phyloP scores from a whole-genome alignment of 1,140 invertebrate genomes.

The Drosophila athabasca region DNA sequence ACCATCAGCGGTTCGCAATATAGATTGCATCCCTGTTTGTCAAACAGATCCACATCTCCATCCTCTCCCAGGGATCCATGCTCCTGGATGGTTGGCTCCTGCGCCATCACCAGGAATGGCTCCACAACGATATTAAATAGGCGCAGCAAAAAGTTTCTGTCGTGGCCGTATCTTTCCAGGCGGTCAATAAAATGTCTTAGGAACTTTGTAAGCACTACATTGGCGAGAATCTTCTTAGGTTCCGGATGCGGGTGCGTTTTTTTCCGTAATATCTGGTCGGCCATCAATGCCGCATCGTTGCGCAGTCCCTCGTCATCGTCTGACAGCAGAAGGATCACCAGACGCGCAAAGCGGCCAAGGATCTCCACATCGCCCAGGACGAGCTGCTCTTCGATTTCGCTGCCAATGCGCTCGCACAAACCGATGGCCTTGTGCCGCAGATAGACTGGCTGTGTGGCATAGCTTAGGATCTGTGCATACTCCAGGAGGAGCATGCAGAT shows the following conservation, averaged over 20 bases:
- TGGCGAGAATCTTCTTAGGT: slow-evolving; percentile 40
- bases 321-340: slow-evolving; percentile 65
- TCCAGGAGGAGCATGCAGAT: slow-evolving; percentile 23
- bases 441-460: slow-evolving; percentile 35
- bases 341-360: slow-evolving; percentile 38
- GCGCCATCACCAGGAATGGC: slow-evolving; percentile 21
- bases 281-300: slow-evolving; percentile 50
- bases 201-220: slow-evolving; percentile 39
- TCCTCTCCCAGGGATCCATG: not conserved
- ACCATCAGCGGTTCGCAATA: slow-evolving; percentile 64
- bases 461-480: slow-evolving; percentile 23
- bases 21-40: slow-evolving; percentile 70
- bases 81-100: not conserved
- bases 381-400: slow-evolving; percentile 14
- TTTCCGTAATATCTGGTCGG: not conserved
- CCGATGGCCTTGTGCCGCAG: slow-evolving; percentile 41
- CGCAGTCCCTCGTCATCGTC: slow-evolving; percentile 73
- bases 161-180: slow-evolving; percentile 4
- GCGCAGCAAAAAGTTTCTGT: slow-evolving; percentile 41
- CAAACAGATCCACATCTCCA: slow-evolving; percentile 61
- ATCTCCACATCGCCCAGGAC: slow-evolving; percentile 35
- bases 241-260: too few species aligned
- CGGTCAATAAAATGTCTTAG: slow-evolving; percentile 23
- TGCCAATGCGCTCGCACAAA: slow-evolving; percentile 17
- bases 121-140: slow-evolving; percentile 57